phyloP scores from a whole-genome alignment of 2,797 vertebrate species.

The Takifugu ocellatus region DNA sequence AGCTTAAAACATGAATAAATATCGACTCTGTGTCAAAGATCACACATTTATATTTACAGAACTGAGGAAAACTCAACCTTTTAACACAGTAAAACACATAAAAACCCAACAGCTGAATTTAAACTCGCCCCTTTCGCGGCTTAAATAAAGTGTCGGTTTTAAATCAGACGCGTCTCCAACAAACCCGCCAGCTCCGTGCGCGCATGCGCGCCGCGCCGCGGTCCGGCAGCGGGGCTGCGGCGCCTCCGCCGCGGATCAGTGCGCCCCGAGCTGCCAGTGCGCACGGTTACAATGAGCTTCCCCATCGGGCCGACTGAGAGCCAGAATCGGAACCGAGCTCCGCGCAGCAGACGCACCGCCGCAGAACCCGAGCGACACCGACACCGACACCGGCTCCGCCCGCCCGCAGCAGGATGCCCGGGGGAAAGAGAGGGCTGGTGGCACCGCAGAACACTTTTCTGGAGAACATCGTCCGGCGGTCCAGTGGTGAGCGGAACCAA shows the following conservation, averaged over 20 bases:
- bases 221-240: conserved; percentile 44
- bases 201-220: conserved; percentile 9
- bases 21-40: too few relatives aligned
- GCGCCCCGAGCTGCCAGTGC: conserved; percentile 77
- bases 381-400: conserved; percentile 26
- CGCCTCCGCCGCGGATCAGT: conserved; percentile 67
- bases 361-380: conserved; percentile 56
- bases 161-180: too few relatives aligned
- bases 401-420: conserved; percentile 88
- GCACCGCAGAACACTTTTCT: conserved; percentile 98
- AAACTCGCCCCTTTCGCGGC: too few relatives aligned
- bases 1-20: too few relatives aligned
- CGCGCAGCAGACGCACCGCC: conserved; percentile 50
- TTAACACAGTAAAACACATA: not conserved
- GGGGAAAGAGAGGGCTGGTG: conserved; percentile 96
- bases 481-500: conserved; percentile 82
- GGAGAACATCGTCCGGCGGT: conserved; percentile 96
- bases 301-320: conserved; percentile 73
- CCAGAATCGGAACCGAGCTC: conserved; percentile 56
- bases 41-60: too few relatives aligned
- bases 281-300: conserved; percentile 89
- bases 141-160: too few relatives aligned
- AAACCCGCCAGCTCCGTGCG: too few relatives aligned
- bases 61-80: too few relatives aligned
- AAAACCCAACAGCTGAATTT: not conserved